phyloP scores from a whole-genome alignment of 1,140 invertebrate genomes.

The Leptinotarsa undecemlineata region DNA sequence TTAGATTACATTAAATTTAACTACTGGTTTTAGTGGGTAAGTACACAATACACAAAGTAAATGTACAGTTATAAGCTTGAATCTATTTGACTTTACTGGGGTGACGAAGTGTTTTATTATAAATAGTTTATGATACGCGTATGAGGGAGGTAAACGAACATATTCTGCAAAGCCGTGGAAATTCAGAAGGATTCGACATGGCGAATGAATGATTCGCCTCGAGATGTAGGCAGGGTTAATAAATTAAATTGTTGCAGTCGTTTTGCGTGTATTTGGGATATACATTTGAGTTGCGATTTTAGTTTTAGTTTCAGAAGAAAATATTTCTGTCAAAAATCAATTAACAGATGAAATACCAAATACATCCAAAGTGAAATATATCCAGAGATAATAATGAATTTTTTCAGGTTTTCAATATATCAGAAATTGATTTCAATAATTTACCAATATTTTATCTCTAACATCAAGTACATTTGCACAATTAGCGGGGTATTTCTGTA shows the following conservation, averaged over 20 bases:
- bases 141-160: neutral
- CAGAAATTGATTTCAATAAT: no score
- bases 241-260: slow-evolving; percentile 1
- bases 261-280: no score
- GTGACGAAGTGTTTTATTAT: slow-evolving; percentile 41
- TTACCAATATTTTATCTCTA: no score
- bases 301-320: no score
- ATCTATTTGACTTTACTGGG: slow-evolving; percentile 38
- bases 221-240: neutral
- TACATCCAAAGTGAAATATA: no score
- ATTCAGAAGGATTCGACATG: neutral
- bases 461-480: no score
- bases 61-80: slow-evolving; percentile 41
- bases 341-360: no score
- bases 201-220: neutral
- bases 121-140: slow-evolving; percentile 18
- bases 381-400: no score
- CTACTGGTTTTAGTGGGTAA: slow-evolving; percentile 41
- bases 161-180: neutral
- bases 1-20: slow-evolving; percentile 46
- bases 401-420: no score
- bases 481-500: no score
- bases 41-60: slow-evolving; percentile 39
- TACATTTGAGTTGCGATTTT: no score
- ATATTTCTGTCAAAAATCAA: no score